Conservation (phyloP, 2,113 vertebrate genomes). For the Felis catus region F.catus_Fca126_mat1.0 CM031412.1:31419001-31419500, state of each 20-base stretch:
- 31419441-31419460: neutral
- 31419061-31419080: neutral
- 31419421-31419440: neutral
- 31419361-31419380: neutral
- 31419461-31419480: neutral
- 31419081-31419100: neutral
- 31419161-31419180: neutral
- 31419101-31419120: neutral
- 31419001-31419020: neutral
- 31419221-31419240: neutral
- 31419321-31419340: neutral
- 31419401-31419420: neutral
- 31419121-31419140: neutral
- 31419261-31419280: conserved; percentile 1
- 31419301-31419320: neutral
- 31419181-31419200: neutral
- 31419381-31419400: neutral
- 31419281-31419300: neutral
- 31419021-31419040: neutral
- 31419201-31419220: conserved; percentile 37
- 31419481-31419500: neutral
- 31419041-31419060: neutral
- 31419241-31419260: neutral
- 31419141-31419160: neutral
- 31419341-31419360: neutral